phyloP scores from a whole-genome alignment of 2,888 invertebrate species.

The Nebria brevicollis region DNA sequence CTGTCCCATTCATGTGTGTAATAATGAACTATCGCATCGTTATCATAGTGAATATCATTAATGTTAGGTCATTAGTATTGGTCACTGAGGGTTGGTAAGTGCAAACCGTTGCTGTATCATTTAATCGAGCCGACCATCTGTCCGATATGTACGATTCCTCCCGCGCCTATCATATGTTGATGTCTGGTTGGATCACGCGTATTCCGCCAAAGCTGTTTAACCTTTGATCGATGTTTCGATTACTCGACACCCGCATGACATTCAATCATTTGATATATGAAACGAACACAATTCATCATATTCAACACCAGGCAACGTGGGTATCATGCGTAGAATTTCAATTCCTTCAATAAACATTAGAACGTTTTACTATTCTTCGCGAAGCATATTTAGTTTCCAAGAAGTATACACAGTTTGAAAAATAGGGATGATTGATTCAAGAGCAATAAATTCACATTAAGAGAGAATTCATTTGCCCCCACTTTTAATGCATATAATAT shows the following conservation, averaged over 20 bases:
- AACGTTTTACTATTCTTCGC: too few relatives aligned
- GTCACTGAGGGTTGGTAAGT: neutral
- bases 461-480: too few relatives aligned
- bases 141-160: neutral
- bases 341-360: too few relatives aligned
- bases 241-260: neutral
- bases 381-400: too few relatives aligned
- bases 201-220: neutral
- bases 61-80: neutral
- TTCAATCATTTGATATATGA: neutral
- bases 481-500: too few relatives aligned
- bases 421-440: too few relatives aligned
- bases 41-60: neutral
- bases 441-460: too few relatives aligned
- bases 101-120: neutral
- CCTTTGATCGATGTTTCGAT: neutral
- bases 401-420: too few relatives aligned
- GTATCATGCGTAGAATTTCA: too few relatives aligned
- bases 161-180: neutral
- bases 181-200: too few relatives aligned
- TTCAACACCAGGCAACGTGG: neutral
- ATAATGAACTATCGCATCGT: neutral
- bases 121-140: neutral
- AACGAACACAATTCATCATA: neutral
- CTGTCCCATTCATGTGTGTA: neutral